Conservation (phyloP, 2,797 vertebrate species). For the Platalea minor region DNA sequence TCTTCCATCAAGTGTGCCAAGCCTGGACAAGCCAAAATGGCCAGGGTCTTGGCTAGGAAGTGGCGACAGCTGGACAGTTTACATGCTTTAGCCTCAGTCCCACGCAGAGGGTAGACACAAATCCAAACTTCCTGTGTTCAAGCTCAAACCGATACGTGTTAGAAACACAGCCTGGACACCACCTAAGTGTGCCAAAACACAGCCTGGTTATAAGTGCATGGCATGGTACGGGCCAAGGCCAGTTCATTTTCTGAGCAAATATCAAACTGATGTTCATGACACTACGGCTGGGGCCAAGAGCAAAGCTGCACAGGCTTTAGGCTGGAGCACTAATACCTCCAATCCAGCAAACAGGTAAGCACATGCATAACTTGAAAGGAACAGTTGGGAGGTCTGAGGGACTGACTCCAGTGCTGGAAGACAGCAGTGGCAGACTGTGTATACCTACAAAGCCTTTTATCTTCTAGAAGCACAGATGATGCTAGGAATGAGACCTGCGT, state of each 20-base stretch:
- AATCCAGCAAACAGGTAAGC: background rate
- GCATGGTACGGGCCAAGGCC: fast-evolving
- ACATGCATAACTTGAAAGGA: background rate
- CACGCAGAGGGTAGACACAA: background rate
- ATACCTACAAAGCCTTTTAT: background rate
- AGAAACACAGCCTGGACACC: background rate
- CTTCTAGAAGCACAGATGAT: background rate
- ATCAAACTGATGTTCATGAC: background rate
- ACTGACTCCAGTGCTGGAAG: background rate
- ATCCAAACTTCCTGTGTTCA: background rate
- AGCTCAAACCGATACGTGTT: background rate
- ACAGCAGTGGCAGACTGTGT: background rate
- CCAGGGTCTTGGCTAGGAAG: background rate
- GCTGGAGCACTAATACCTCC: background rate
- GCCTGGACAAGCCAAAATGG: background rate
- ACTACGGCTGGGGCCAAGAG: background rate
- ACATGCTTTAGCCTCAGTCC: fast-evolving
- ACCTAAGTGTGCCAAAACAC: fast-evolving
- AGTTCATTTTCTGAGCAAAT: background rate
- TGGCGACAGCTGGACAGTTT: background rate
- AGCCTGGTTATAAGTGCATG: background rate
- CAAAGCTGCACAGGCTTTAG: background rate
- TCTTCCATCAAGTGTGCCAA: background rate
- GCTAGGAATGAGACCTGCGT: background rate
- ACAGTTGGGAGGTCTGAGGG: background rate